phyloP scores from a whole-genome alignment of 2,797 vertebrate species.

The Pterois miles region DNA sequence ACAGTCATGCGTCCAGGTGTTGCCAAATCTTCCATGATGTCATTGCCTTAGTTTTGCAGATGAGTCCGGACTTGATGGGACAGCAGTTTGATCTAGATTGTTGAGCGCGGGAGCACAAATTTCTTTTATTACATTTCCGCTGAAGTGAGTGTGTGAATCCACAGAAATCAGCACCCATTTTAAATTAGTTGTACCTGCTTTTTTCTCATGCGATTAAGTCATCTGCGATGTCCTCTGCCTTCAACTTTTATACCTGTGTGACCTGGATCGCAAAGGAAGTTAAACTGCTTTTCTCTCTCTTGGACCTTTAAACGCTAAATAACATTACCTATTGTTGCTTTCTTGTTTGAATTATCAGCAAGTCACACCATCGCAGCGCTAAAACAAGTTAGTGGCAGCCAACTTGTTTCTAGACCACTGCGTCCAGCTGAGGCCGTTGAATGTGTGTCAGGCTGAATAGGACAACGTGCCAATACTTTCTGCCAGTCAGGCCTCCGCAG shows the following conservation, averaged over 20 bases:
- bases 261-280: conserved; percentile 20
- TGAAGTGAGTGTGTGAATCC: conserved; percentile 8
- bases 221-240: background rate
- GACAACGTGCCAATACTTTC: conserved; percentile 38
- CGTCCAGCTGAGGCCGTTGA: conserved; percentile 53
- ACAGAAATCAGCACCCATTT: conserved; percentile 15
- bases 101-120: background rate
- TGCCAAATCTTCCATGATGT: conserved; percentile 60
- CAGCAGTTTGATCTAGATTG: conserved; percentile 11
- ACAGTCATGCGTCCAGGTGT: conserved; percentile 47
- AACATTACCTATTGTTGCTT: conserved; percentile 5
- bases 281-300: conserved; percentile 15
- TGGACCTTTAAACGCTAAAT: background rate
- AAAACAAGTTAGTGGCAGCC: conserved; percentile 27
- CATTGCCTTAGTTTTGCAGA: conserved; percentile 24
- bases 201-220: conserved; percentile 26
- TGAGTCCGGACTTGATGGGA: conserved; percentile 7
- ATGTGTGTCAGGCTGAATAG: conserved; percentile 58
- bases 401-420: conserved; percentile 32
- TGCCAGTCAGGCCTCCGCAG: conserved; percentile 42
- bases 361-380: background rate
- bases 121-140: conserved; percentile 26
- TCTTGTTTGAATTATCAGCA: background rate
- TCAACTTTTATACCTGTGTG: conserved; percentile 24
- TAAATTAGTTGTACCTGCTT: conserved; percentile 16